Conservation (phyloP, 1,140 invertebrate genomes). For the Linepithema humile region DNA sequence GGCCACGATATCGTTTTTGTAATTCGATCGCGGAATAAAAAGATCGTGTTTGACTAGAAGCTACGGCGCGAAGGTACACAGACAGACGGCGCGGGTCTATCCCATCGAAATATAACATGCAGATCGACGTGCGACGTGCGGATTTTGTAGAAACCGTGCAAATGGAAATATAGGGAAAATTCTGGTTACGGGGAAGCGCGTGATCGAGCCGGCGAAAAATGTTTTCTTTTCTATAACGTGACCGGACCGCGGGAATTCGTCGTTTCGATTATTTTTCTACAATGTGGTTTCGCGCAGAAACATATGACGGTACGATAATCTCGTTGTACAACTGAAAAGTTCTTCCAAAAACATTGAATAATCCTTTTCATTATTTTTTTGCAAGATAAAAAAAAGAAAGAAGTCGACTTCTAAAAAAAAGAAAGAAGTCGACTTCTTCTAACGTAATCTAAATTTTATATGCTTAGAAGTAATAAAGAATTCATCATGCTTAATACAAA, state of each 20-base stretch:
- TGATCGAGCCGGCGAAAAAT: conserved; percentile 27
- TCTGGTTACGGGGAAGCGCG: conserved; percentile 26
- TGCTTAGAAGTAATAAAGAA: too few species aligned
- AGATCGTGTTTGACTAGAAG: conserved; percentile 57
- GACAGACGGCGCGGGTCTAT: conserved; percentile 12
- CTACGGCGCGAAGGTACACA: conserved; percentile 27
- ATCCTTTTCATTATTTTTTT: background rate
- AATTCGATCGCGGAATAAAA: conserved; percentile 49
- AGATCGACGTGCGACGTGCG: conserved; percentile 31
- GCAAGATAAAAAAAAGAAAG: background rate
- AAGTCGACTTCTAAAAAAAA: background rate
- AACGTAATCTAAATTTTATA: too few species aligned
- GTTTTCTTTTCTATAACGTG: conserved; percentile 51
- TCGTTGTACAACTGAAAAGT: conserved; percentile 4
- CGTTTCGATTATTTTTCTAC: conserved; percentile 48
- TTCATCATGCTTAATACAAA: too few species aligned
- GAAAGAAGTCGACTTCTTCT: background rate
- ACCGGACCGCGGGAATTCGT: conserved; percentile 20
- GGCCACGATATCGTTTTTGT: conserved; percentile 53
- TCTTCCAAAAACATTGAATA: conserved; percentile 12
- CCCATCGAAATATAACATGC: conserved; percentile 24
- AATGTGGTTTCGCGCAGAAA: conserved; percentile 30
- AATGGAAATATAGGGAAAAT: conserved; percentile 49
- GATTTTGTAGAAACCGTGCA: conserved; percentile 31
- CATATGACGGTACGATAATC: conserved; percentile 9